These are phyloP conservation scores for Pipistrellus nathusii DNA, from an alignment of 2,797 vertebrate species.

Conservation along the genomic window DNA sequence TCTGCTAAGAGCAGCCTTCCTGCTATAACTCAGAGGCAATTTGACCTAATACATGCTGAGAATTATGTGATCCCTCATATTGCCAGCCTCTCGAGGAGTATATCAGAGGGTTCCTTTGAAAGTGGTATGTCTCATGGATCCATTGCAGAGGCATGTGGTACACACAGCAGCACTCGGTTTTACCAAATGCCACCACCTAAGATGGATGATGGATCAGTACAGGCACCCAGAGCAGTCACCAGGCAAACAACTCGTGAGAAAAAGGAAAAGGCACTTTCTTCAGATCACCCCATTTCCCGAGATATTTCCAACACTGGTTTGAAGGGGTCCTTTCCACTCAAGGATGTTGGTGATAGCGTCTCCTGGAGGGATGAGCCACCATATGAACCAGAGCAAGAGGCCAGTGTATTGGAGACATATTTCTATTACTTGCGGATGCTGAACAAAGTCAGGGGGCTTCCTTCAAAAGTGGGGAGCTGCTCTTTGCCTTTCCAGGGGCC, in stretches of 20 bases:
- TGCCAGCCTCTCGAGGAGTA: neutral
- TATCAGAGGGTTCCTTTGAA: neutral
- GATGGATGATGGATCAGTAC: neutral
- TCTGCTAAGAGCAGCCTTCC: neutral
- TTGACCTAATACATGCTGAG: neutral
- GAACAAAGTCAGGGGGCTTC: conserved; percentile 55
- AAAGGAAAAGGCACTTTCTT: neutral
- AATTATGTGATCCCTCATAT: neutral
- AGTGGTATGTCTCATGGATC: neutral
- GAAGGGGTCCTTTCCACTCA: neutral
- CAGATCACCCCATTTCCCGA: neutral
- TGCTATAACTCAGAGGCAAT: neutral
- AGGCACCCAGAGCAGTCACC: neutral
- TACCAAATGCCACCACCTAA: neutral
- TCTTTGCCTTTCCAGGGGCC: neutral
- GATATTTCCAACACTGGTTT: neutral
- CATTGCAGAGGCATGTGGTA: neutral
- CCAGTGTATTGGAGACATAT: conserved; percentile 85
- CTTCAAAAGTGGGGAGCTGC: neutral
- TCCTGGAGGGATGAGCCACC: neutral
- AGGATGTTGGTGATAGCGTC: neutral
- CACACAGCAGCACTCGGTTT: neutral
- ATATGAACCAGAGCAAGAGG: neutral
- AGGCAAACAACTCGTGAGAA: neutral
- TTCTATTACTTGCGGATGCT: conserved; percentile 83